A percentile compares a stretch with the other conserved stretches of the same genome.
Evolutionary conservation across 2,113 vertebrate species (phyloP).

Genomic region (Cebidichthys violaceus): DNA sequence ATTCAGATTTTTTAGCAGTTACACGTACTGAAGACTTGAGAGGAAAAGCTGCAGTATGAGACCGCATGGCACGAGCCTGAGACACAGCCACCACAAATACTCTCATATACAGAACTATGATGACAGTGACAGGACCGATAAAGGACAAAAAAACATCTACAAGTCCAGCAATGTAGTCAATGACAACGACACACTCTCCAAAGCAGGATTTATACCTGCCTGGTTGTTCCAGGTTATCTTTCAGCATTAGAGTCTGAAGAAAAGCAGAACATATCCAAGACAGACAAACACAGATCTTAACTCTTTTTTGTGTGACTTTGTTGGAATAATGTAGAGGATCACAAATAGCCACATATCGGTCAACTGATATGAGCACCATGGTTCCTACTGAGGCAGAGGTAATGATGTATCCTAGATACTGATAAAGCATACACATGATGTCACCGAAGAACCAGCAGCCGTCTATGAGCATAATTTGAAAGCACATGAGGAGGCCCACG

Average conservation of each 20-base stretch:
- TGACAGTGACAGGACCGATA: slow-evolving; percentile 19
- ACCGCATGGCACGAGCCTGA: slow-evolving; percentile 26
- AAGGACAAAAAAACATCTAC: slow-evolving; percentile 12
- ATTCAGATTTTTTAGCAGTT: slow-evolving; percentile 30
- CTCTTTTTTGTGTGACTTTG: not conserved
- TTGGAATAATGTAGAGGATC: too few species aligned
- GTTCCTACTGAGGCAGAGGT: too few species aligned
- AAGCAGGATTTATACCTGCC: slow-evolving; percentile 12
- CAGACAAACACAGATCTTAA: not conserved
- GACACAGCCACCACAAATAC: slow-evolving; percentile 36
- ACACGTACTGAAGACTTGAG: not conserved
- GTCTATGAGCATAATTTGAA: too few species aligned
- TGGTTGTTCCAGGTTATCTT: slow-evolving; percentile 2
- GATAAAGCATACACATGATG: too few species aligned
- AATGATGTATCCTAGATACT: too few species aligned
- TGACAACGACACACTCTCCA: slow-evolving; percentile 7
- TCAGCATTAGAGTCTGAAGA: not conserved
- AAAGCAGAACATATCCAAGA: slow-evolving; percentile 23
- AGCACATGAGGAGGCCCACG: slow-evolving; percentile 4
- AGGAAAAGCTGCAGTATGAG: not conserved
- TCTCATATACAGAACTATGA: slow-evolving; percentile 38
- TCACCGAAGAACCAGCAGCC: too few species aligned
- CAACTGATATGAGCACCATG: too few species aligned
- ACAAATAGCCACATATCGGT: too few species aligned
- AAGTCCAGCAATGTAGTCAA: not conserved